phyloP scores from a whole-genome alignment of 1,140 invertebrate genomes.

The Megathymus violae region DNA sequence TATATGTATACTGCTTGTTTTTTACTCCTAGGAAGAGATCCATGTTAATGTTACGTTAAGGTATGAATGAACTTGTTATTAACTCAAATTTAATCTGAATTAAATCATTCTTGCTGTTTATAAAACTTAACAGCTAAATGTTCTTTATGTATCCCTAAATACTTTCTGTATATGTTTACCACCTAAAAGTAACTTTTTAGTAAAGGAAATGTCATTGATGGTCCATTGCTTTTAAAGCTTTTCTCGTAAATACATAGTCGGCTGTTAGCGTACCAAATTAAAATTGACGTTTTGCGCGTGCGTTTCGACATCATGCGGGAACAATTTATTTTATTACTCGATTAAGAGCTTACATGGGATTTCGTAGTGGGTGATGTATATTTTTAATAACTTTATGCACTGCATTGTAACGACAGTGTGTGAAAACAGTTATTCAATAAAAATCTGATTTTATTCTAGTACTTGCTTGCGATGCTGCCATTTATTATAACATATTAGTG shows the following conservation, averaged over 20 bases:
- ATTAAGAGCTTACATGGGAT: slow-evolving; percentile 66
- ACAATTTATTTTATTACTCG: slow-evolving; percentile 75
- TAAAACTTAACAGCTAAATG: not conserved
- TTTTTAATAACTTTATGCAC: slow-evolving; percentile 42
- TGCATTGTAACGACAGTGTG: not conserved
- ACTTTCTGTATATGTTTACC: not conserved
- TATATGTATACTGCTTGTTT: too few species aligned
- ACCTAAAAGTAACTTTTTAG: not conserved
- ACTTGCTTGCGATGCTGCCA: too few species aligned
- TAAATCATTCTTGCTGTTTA: not conserved
- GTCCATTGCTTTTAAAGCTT: slow-evolving; percentile 56
- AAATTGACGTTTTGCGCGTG: slow-evolving; percentile 65
- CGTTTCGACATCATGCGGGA: slow-evolving; percentile 43
- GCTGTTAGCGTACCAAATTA: slow-evolving; percentile 63
- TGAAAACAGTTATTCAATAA: too few species aligned
- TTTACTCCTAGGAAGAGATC: too few species aligned
- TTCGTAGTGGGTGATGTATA: slow-evolving; percentile 51
- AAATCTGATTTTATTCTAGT: too few species aligned
- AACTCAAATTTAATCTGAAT: too few species aligned
- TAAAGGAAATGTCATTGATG: slow-evolving; percentile 43
- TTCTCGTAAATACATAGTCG: slow-evolving; percentile 59
- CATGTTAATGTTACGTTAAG: too few species aligned
- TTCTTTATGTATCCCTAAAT: not conserved
- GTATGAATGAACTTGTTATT: too few species aligned
- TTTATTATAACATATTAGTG: too few species aligned